A percentile compares a stretch with the other conserved stretches of the same genome.
Evolutionary conservation across 2,888 invertebrate genomes (phyloP).

Genomic region (Allacma fusca): DNA sequence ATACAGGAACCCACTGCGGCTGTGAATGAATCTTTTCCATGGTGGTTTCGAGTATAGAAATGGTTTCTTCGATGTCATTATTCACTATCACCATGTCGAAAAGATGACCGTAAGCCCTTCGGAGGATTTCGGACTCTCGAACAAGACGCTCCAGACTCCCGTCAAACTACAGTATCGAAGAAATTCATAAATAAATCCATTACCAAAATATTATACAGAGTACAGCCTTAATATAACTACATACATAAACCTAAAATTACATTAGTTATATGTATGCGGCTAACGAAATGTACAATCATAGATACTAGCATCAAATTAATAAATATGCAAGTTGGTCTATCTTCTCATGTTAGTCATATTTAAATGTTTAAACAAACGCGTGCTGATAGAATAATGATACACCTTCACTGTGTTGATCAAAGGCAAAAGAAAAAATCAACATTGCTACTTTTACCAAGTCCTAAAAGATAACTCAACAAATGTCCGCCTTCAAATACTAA

Average conservation of each 20-base stretch:
- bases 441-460: background rate
- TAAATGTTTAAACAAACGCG: too few species aligned
- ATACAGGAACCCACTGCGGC: conserved; percentile 97
- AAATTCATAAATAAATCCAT: too few species aligned
- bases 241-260: too few species aligned
- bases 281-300: too few species aligned
- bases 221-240: too few species aligned
- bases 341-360: too few species aligned
- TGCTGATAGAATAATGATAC: too few species aligned
- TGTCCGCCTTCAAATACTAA: background rate
- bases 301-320: too few species aligned
- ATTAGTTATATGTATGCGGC: too few species aligned
- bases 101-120: conserved; percentile 97
- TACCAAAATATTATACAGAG: too few species aligned
- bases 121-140: conserved; percentile 94
- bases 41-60: conserved; percentile 87
- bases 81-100: conserved; percentile 98
- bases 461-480: background rate
- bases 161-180: conserved; percentile 77
- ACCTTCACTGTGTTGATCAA: too few species aligned
- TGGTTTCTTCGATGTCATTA: conserved; percentile 99
- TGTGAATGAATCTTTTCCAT: conserved; percentile 89
- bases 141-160: conserved; percentile 95
- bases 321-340: too few species aligned
- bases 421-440: background rate